Base-by-base conservation (phyloP, 2,797 vertebrate species). In the Phrynocephalus guinanensis region DNA sequence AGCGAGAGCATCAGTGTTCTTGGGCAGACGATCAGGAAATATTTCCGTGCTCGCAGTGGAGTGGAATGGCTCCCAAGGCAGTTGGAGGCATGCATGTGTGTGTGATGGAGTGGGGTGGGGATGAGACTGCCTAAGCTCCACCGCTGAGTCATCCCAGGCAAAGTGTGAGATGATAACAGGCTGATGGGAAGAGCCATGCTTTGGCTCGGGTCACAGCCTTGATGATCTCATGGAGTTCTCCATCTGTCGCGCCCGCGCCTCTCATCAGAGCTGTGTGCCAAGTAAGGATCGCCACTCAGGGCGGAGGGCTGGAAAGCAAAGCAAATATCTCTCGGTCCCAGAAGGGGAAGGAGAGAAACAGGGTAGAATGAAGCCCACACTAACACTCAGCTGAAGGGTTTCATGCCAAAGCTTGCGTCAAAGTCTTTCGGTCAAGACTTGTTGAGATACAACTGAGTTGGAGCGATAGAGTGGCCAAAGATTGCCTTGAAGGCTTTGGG, bases 281-380 rank as follows among this genome's bases (percentile, higher is more conserved):
- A 86, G 78, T 13, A 68, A 13, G 68, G 76, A 18, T 70, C 85
- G 91, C 8, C 86, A 89, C 82, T 80, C 76, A 79, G 66, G 84
- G 76, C 1, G 48, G 68, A 72, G 68, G 52, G 38, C 67, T 28
- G 78, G 26, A 72, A 81, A 52, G 79, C 1, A 11, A 24, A 70
- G 56, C 56, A 30, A 44, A 30, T 15, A 48, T 15, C 52, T 33
- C 15, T 30, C 1, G 2, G 67, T 71, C 84, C 67, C n/a, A 79
- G 78, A 66, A 60, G 16, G 33, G 3, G 28, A 80, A 3, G 11
- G 30, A 18, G 63, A 24, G 79, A 63, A 44, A 1, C 11, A 38
- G 18, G 5, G 68, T 76, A 3, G 20, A 76, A 33, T 3, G 13
- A 26, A 63, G 79, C 82, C 68, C 52, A 70, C 5, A 67, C 48